These are phyloP conservation scores for Scolopax bukidnonensis DNA, from an alignment of 2,797 vertebrate genomes.

Conservation along the genomic window DNA sequence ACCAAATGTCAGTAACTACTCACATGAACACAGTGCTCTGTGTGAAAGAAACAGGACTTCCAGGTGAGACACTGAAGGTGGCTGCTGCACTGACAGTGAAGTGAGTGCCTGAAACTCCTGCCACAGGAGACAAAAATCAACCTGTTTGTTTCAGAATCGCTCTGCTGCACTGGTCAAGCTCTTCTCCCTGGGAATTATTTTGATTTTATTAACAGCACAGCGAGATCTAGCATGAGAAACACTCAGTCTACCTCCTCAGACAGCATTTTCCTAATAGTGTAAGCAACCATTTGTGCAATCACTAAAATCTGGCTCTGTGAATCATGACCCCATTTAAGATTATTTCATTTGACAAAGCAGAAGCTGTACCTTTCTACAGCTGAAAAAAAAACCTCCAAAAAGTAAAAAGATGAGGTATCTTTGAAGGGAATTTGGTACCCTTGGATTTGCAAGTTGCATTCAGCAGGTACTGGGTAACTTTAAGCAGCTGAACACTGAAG, in stretches of 20 bases:
- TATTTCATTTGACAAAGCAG: background rate
- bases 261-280: background rate
- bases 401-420: background rate
- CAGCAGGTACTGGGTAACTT: background rate
- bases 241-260: background rate
- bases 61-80: background rate
- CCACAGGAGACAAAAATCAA: background rate
- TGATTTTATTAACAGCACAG: background rate
- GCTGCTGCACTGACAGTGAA: background rate
- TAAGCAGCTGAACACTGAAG: background rate
- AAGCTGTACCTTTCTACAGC: background rate
- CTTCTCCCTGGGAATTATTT: background rate
- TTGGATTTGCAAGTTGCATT: background rate
- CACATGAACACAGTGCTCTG: background rate
- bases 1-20: fast-evolving
- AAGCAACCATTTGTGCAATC: background rate
- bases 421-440: background rate
- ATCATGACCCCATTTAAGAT: background rate
- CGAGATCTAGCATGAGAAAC: background rate
- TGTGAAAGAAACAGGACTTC: background rate
- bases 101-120: background rate
- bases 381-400: background rate
- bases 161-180: background rate
- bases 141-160: background rate
- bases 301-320: background rate